Evolutionary conservation across 2,113 vertebrate genomes (phyloP).

Genomic region (Collichthys lucidus): DNA sequence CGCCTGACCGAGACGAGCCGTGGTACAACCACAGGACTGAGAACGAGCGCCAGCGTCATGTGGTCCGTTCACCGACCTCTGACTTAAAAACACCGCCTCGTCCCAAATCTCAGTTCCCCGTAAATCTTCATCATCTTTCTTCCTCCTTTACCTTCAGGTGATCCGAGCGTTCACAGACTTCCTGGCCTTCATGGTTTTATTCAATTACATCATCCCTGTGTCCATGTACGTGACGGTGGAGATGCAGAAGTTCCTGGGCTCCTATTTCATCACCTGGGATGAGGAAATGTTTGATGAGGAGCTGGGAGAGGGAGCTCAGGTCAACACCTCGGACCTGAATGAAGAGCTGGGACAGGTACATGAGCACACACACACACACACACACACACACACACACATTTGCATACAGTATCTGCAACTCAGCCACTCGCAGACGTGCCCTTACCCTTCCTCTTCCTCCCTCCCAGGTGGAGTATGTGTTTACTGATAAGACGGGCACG

Average conservation of each 20-base stretch:
- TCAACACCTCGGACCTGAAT: conserved; percentile 98
- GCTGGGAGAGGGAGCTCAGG: conserved; percentile 92
- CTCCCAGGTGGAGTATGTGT: conserved; percentile 95
- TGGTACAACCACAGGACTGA: conserved; percentile 98
- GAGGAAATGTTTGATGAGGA: conserved; percentile 97
- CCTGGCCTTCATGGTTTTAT: conserved; percentile 98
- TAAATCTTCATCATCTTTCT: background rate
- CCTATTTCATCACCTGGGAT: conserved; percentile 98
- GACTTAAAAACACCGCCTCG: background rate
- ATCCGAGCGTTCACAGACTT: conserved; percentile 94
- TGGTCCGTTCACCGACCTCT: conserved; percentile 82
- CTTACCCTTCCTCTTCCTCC: background rate
- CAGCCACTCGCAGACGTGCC: background rate
- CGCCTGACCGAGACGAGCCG: conserved; percentile 91
- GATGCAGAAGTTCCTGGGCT: conserved; percentile 99
- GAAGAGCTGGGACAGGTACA: conserved; percentile 97
- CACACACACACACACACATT: no score
- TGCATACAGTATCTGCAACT: background rate
- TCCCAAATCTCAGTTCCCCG: background rate
- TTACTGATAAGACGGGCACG: conserved; percentile 98
- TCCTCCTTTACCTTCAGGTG: conserved; percentile 53
- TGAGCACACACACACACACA: background rate
- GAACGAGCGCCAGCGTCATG: conserved; percentile 89
- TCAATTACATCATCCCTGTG: conserved; percentile 99
- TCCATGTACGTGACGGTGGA: conserved; percentile 99